Base-by-base conservation (phyloP, 2,888 invertebrate species). In the Eristalis arbustorum region DNA sequence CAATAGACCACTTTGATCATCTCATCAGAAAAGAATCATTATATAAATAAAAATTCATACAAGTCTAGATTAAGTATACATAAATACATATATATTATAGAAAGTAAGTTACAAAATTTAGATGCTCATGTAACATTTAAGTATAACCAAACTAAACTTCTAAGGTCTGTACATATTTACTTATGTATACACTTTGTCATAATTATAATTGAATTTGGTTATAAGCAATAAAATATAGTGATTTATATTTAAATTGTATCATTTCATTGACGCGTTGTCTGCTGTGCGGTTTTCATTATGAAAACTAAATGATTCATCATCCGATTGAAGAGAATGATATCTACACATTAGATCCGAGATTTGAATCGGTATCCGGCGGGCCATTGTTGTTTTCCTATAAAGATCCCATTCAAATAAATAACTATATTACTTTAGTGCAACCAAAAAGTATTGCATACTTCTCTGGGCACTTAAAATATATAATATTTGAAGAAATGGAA, bases 41-140 rank as follows among this genome's bases (percentile, higher is more conserved):
- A 1, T 68, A 59, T 56, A 77, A 23, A 63, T 56, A 76, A 25
- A 42, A 23, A 63, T 56, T 62, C 40, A 61, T n/a, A 62, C 14
- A 69, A 59, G 71, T 42, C 18, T 69, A 77, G 56, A 34, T 22
- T 69, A 49, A 77, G 56, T 25, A 63, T 57, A 69, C 34, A 73
- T 42, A 18, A 42, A 74, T 42, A 42, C 62, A 74, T 63, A 28
- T 63, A 42, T 68, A 68, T 76, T 77, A 63, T 28, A 69, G 56
- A 61, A 10, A 71, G 6, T 64, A 64, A 80, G 59, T 72, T 72
- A 18, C 68, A 74, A 22, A 28, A 75, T 80, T n/a, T 72, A 75
- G 83, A 83, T 63, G 87, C 87, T 87, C 87, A 87, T 87, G 42
- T 83, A 87, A 28, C 74, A 37, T 71, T 72, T 74, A 82, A 72